Evolutionary conservation across 2,888 invertebrate genomes (phyloP), one percentile per base, ranked within the genome.

Genomic region (Eucera pruinosa): DNA sequence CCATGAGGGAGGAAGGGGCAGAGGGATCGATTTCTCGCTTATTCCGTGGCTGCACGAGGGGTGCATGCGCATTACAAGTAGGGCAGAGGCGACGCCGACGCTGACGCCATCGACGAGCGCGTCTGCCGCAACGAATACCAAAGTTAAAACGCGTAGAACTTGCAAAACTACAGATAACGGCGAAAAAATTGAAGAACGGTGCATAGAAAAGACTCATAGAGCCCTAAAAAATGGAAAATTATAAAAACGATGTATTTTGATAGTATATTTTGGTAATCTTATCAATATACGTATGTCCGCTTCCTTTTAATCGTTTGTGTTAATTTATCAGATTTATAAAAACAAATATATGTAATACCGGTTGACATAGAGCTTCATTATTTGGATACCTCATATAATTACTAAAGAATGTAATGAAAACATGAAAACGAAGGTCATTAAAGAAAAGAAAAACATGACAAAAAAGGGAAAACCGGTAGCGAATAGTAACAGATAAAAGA

Each of bases 51-150:
- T 67, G 68, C 69, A 54, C 62, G 64, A 48, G 60, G 65, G 62
- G 82, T 82, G 80, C 84, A 84, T 82, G 84, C 82, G 84, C 84
- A 57, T 68, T 84, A 76, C 84, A 80, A 84, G 54, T 82, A 83
- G 78, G 82, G 62, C 82, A 84, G 47, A 80, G 58, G 54, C 73
- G 65, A 73, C 68, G 71, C 55, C 80, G 71, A 78, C 80, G 60
- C 66, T 81, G 80, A 82, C 82, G 74, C 81, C 77, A 79, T 82
- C 67, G 64, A 64, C 66, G 78, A 57, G 55, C 55, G 39, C 61
- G 57, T 66, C 54, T 52, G 71, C 47, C 33, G 66, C 69, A 45
- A 75, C 47, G 80, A 77, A n/a, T n/a, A n/a, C n/a, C n/a, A n/a
- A n/a, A n/a, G n/a, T n/a, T n/a, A n/a, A 71, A 77, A 62, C 18